A percentile compares a stretch with the other conserved stretches of the same genome.
These are phyloP conservation scores for Notiomystis cincta DNA, from an alignment of 2,113 vertebrate genomes.

Conservation along the genomic window DNA sequence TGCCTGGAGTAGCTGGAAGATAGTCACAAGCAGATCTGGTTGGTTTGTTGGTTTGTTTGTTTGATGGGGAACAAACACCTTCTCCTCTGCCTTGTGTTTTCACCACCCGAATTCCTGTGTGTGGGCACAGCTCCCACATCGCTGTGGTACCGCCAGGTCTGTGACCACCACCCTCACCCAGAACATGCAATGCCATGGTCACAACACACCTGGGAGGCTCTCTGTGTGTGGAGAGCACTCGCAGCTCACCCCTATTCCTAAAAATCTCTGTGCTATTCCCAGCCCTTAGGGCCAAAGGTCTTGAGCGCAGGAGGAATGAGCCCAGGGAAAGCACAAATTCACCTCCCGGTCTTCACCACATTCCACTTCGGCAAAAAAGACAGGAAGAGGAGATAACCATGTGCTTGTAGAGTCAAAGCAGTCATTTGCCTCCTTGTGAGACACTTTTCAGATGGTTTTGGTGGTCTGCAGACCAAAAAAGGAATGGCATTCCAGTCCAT, in stretches of 20 bases:
- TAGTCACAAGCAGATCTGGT: not conserved
- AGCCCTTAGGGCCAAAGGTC: not conserved
- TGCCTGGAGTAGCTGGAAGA: not conserved
- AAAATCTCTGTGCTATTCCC: not conserved
- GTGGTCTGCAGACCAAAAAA: not conserved
- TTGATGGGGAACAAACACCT: not conserved
- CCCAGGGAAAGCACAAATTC: not conserved
- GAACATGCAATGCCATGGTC: rapidly evolving
- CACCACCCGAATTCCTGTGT: rapidly evolving
- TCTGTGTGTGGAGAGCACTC: rapidly evolving
- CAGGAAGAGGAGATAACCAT: not conserved
- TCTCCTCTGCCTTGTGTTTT: not conserved
- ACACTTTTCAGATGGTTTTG: not conserved
- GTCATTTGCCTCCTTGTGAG: rapidly evolving
- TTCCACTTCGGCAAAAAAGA: not conserved
- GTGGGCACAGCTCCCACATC: rapidly evolving
- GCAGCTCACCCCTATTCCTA: not conserved
- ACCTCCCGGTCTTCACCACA: rapidly evolving
- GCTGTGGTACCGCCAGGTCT: rapidly evolving
- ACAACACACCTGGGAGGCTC: rapidly evolving
- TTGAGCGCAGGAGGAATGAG: not conserved
- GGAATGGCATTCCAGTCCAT: not conserved
- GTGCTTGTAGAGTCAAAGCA: not conserved
- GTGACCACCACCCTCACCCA: not conserved
- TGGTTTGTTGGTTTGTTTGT: not conserved